These are phyloP conservation scores for Dryadula phaetusa DNA, from an alignment of 2,888 invertebrate species.

Conservation along the genomic window DNA sequence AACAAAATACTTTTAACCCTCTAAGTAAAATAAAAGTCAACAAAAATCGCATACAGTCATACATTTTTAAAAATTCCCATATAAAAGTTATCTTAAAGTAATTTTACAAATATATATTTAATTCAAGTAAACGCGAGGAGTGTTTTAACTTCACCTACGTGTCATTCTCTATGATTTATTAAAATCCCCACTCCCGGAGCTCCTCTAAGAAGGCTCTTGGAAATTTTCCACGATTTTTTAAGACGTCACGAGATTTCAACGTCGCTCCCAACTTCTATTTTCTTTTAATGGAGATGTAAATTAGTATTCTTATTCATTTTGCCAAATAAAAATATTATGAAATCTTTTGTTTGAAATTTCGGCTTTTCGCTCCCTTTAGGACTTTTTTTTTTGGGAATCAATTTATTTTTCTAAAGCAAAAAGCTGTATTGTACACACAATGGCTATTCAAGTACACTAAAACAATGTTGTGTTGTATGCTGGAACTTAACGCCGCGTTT, in stretches of 20 bases:
- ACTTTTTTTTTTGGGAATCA: neutral
- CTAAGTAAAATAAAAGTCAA: no score
- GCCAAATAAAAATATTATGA: conserved; percentile 24
- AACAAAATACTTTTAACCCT: no score
- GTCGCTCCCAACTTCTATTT: conserved; percentile 29
- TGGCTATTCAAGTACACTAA: neutral
- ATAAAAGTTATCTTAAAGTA: no score
- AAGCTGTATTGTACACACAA: neutral
- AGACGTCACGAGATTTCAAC: conserved; percentile 27
- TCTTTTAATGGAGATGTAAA: conserved; percentile 25
- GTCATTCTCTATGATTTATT: conserved; percentile 46
- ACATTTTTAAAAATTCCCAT: no score
- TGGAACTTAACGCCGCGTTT: no score
- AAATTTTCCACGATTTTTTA: conserved; percentile 36
- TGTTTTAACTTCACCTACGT: conserved; percentile 41
- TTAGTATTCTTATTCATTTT: conserved; percentile 27
- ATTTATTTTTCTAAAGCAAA: neutral
- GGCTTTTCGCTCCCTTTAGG: neutral
- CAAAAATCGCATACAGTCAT: no score
- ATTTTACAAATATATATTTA: conserved; percentile 31
- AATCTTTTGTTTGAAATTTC: conserved; percentile 18
- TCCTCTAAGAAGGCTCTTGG: conserved; percentile 30
- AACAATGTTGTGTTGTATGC: no score
- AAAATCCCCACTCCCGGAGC: conserved; percentile 37
- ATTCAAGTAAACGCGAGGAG: conserved; percentile 40